Evolutionary conservation across 2,888 invertebrate genomes (phyloP), one percentile per base, ranked within the genome.

Genomic region (Agrotis puta): DNA sequence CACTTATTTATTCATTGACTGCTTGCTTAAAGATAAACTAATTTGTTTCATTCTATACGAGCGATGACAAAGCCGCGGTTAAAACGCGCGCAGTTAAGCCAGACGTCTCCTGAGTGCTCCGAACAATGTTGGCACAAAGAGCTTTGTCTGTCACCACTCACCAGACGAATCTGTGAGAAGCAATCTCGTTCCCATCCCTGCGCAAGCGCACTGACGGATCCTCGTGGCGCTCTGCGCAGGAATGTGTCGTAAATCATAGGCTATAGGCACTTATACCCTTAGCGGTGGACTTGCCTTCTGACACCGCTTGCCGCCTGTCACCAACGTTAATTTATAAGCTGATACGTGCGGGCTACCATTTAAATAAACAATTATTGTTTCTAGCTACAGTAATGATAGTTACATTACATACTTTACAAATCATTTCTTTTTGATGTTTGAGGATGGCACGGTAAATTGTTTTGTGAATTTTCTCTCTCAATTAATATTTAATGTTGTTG

Each of bases 191-290:
- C 93, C 92, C 93, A 92, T 87, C 86, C 74, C 85, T 84, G 87
- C 86, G 88, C 89, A 86, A 85, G 87, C 90, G 87, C 89, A 88
- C 84, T 85, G 87, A 85, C 84, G 83, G 86, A 88, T 87, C 83
- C 84, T 87, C 84, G 84, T 83, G 85, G 85, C 82, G 88, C 88
- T 88, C 87, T 86, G 88, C 88, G 82, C 88, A 92, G 94, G 95
- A 94, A 95, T 94, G 94, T 89, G 89, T 87, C 91, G 90, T 95
- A 95, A 94, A 94, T 94, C 95, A 93, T 92, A 85, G 82, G 72
- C 77, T 87, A 77, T 73, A 82, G 77, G 57, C 79, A 83, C 83
- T 81, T 83, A 81, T 81, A 68, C 72, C 78, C 81, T 81, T 76
- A 67, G 77, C 74, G 58, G 57, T 59, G 59, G 67, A 80, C 66